Conservation (phyloP, 2,888 invertebrate genomes). For the Pyrocoelia pectoralis region DNA sequence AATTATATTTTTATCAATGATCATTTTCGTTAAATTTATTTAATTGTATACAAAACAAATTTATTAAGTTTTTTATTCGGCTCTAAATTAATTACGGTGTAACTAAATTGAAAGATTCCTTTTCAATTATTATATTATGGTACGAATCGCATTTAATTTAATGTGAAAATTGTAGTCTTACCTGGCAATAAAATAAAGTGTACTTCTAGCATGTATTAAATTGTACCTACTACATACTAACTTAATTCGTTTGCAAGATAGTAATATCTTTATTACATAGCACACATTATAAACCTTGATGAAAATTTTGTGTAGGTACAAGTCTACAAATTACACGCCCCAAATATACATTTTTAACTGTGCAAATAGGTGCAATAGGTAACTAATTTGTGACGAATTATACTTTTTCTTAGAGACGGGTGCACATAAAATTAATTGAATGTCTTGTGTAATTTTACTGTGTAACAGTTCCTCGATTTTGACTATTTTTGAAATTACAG, state of each 20-base stretch:
- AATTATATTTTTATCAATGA: conserved; percentile 30
- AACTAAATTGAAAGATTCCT: neutral
- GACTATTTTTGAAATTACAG: too few relatives aligned
- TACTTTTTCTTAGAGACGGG: neutral
- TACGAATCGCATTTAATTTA: neutral
- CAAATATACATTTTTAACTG: neutral
- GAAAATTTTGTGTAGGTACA: conserved; percentile 4
- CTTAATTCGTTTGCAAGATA: conserved; percentile 19
- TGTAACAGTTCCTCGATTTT: too few relatives aligned
- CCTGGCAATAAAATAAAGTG: conserved; percentile 2
- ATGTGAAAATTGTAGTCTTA: neutral
- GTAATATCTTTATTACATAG: conserved; percentile 16
- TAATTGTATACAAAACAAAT: neutral
- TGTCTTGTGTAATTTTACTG: too few relatives aligned
- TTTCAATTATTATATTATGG: neutral
- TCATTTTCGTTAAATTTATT: conserved; percentile 13
- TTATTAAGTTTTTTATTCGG: neutral
- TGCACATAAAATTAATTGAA: too few relatives aligned
- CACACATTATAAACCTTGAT: conserved; percentile 20
- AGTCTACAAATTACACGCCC: too few relatives aligned
- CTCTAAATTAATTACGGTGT: neutral
- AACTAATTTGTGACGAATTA: neutral
- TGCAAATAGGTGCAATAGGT: too few relatives aligned
- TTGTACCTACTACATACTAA: conserved; percentile 9
- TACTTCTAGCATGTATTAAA: neutral